Percentiles rank a stretch among this genome's conserved stretches.
Conservation (phyloP, 2,888 invertebrate genomes). For the Leptogaster cylindrica region DNA sequence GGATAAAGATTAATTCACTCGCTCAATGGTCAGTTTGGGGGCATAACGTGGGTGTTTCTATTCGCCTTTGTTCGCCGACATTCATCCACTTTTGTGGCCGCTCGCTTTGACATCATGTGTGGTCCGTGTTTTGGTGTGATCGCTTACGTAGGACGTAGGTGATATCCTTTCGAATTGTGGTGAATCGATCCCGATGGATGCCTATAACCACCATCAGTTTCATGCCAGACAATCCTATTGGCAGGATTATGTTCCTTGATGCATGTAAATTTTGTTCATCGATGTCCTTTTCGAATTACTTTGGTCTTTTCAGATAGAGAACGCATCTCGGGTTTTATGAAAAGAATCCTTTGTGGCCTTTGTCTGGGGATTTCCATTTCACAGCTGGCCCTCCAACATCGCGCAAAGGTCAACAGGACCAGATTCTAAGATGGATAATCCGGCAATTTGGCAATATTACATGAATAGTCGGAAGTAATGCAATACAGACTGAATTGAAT, state of each 20-base stretch:
- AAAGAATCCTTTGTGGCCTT: neutral
- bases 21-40: slow-evolving; percentile 9
- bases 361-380: neutral
- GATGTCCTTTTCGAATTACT: slow-evolving; percentile 19
- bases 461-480: slow-evolving; percentile 1
- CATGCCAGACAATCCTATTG: slow-evolving; percentile 31
- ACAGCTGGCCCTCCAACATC: slow-evolving; percentile 24
- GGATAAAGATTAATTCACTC: slow-evolving; percentile 21
- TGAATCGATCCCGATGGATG: neutral
- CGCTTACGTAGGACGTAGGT: too few species aligned
- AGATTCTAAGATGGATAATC: slow-evolving; percentile 13
- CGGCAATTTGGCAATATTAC: slow-evolving; percentile 14
- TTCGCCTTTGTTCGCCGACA: neutral
- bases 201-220: slow-evolving; percentile 11
- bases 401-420: neutral
- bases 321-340: neutral
- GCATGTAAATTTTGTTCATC: slow-evolving; percentile 35
- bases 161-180: neutral
- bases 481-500: too few species aligned
- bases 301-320: slow-evolving; percentile 20
- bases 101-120: neutral
- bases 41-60: neutral
- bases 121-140: slow-evolving; percentile 5
- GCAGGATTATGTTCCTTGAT: slow-evolving; percentile 25
- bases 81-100: neutral